Conservation (phyloP, 2,888 invertebrate genomes). For the Lithophane ornitopus region DNA sequence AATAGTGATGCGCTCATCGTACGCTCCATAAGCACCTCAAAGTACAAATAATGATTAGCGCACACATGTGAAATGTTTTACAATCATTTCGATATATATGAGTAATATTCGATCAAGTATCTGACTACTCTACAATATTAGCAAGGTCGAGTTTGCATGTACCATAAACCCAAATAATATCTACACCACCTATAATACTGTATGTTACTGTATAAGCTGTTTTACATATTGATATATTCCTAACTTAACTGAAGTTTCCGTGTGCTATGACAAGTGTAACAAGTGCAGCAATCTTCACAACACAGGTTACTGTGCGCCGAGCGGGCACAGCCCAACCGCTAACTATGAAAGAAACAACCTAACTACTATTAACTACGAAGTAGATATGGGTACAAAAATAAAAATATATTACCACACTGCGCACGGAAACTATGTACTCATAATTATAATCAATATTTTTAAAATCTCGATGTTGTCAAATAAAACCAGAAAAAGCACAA, state of each 20-base stretch:
- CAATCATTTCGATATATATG: neutral
- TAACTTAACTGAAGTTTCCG: neutral
- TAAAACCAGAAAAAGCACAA: slow-evolving; percentile 32
- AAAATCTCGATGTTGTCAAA: slow-evolving; percentile 20
- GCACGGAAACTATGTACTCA: neutral
- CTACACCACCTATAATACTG: neutral
- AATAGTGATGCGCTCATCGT: neutral
- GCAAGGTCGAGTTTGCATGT: neutral
- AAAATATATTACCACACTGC: no score
- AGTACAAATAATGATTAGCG: neutral
- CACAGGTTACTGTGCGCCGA: neutral
- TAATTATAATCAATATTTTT: neutral
- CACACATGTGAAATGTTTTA: neutral
- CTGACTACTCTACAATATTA: neutral
- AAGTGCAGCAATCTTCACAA: neutral
- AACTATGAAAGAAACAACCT: neutral
- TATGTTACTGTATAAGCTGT: neutral
- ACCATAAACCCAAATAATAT: neutral
- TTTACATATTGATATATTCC: slow-evolving; percentile 5
- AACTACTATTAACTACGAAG: no score
- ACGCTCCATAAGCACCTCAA: neutral
- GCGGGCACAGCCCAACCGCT: neutral
- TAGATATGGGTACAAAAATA: neutral
- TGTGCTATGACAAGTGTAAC: neutral
- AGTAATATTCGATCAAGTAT: neutral